Conservation (phyloP, 2,888 invertebrate genomes). For the Exocentrus adspersus region DNA sequence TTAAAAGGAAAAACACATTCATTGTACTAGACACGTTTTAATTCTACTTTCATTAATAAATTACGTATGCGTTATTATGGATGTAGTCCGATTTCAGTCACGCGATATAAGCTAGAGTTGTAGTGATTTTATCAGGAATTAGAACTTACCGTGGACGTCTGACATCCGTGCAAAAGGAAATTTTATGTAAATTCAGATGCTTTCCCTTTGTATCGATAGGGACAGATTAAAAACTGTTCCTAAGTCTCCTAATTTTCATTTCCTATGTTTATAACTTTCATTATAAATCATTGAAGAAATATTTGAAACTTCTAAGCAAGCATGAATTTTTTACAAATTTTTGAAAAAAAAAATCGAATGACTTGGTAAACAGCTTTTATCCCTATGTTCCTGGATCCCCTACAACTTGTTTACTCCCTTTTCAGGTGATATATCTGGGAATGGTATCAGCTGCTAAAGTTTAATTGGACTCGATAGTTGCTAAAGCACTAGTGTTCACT, state of each 20-base stretch:
- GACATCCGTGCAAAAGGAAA: background rate
- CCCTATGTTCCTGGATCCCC: too few species aligned
- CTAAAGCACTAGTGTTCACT: too few species aligned
- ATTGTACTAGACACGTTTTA: background rate
- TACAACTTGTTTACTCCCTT: too few species aligned
- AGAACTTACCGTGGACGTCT: background rate
- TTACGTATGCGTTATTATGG: conserved; percentile 3
- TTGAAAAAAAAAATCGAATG: too few species aligned
- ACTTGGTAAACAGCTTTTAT: too few species aligned
- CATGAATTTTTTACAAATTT: too few species aligned
- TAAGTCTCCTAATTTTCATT: background rate
- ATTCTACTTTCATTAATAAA: conserved; percentile 14
- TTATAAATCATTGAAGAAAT: too few species aligned
- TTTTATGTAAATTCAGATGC: background rate
- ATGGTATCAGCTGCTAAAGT: too few species aligned
- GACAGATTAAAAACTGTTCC: background rate
- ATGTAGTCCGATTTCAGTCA: conserved; percentile 13
- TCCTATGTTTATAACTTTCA: too few species aligned
- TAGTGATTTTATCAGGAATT: conserved; percentile 18
- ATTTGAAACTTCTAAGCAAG: too few species aligned
- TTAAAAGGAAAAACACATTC: background rate
- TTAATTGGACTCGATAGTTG: too few species aligned
- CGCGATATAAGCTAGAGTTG: background rate
- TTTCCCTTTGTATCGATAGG: background rate
- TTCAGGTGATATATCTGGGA: too few species aligned